A percentile compares a stretch with the other conserved stretches of the same genome.
Conservation (phyloP, 2,797 vertebrate species). For the Enteromius thamalakanensis region DNA sequence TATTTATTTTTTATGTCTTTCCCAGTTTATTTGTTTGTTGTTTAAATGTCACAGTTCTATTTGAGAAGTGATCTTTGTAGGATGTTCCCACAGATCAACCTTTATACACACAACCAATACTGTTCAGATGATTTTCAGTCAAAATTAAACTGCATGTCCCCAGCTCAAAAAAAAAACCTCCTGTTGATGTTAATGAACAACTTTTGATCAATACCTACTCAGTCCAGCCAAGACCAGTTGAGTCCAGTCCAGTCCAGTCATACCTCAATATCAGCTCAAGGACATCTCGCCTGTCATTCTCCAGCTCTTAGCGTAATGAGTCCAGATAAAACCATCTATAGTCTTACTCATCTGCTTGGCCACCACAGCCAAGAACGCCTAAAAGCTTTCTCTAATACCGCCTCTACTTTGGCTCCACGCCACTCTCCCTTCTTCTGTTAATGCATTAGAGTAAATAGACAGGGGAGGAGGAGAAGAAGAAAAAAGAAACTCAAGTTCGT, state of each 20-base stretch:
- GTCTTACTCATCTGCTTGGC: slow-evolving; percentile 71
- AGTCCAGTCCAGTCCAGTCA: slow-evolving; percentile 45
- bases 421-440: slow-evolving; percentile 61
- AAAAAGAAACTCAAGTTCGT: slow-evolving; percentile 41
- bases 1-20: neutral
- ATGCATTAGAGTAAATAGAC: slow-evolving; percentile 64
- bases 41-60: neutral
- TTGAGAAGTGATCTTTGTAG: neutral
- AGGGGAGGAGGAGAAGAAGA: slow-evolving; percentile 30
- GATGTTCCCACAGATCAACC: neutral
- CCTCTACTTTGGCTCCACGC: slow-evolving; percentile 71
- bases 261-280: slow-evolving; percentile 77
- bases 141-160: neutral
- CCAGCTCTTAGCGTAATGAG: slow-evolving; percentile 83
- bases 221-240: slow-evolving; percentile 53
- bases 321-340: slow-evolving; percentile 82
- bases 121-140: neutral
- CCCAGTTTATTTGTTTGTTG: neutral
- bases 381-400: slow-evolving; percentile 82
- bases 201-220: slow-evolving; percentile 17
- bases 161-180: neutral
- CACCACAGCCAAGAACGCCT: slow-evolving; percentile 65
- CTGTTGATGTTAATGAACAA: slow-evolving; percentile 41
- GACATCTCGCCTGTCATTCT: slow-evolving; percentile 70
- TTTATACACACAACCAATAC: neutral